These are phyloP conservation scores for Clavelina lepadiformis DNA, from an alignment of 23 tunicate species.

Conservation along the genomic window DNA sequence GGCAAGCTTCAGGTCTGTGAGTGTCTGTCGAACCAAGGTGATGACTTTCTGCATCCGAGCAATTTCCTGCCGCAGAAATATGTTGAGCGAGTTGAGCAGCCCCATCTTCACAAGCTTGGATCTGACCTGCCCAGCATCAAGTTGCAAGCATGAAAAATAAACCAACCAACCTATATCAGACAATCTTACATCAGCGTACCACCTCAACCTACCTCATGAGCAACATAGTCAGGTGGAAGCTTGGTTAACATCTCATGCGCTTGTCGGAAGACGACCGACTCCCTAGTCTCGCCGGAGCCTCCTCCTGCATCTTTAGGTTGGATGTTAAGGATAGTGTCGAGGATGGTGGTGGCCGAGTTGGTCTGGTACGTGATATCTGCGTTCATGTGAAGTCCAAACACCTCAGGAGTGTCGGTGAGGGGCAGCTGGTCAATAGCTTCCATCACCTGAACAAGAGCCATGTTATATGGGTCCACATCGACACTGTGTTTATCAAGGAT, in stretches of 20 bases:
- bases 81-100: slow-evolving; percentile 82
- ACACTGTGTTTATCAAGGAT: too few species aligned
- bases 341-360: slow-evolving; percentile 90
- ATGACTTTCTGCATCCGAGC: slow-evolving; percentile 97
- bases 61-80: slow-evolving; percentile 92
- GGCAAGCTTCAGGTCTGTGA: slow-evolving; percentile 93
- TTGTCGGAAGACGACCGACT: slow-evolving; percentile 86
- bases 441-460: slow-evolving; percentile 52
- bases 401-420: slow-evolving; percentile 80
- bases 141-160: too few species aligned
- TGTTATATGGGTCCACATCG: too few species aligned
- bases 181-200: neutral
- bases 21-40: slow-evolving; percentile 71
- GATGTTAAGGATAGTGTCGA: slow-evolving; percentile 91
- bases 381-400: slow-evolving; percentile 90
- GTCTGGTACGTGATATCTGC: slow-evolving; percentile 97
- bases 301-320: slow-evolving; percentile 96
- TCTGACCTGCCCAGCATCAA: slow-evolving; percentile 39
- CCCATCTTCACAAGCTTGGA: slow-evolving; percentile 88
- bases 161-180: too few species aligned
- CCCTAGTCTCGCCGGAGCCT: slow-evolving; percentile 95
- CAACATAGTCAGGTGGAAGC: slow-evolving; percentile 81
- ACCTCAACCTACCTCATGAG: slow-evolving; percentile 63
- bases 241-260: slow-evolving; percentile 93
- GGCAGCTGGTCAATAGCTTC: slow-evolving; percentile 91